Conservation (phyloP, 2,888 invertebrate species). For the Amphimallon solstitiale region DNA sequence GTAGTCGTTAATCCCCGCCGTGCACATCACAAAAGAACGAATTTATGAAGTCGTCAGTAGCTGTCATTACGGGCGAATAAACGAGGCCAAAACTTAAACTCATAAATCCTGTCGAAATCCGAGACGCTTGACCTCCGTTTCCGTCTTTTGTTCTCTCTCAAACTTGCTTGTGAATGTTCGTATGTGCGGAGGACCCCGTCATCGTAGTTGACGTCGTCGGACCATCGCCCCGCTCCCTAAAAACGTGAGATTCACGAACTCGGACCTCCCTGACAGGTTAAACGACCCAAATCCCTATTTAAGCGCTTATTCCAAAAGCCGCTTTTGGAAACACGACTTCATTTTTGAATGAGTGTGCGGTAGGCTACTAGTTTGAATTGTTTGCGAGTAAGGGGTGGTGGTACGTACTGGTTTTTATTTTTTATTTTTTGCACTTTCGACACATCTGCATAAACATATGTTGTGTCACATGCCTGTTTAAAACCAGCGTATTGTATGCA, state of each 20-base stretch:
- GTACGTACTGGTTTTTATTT: no score
- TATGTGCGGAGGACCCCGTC: no score
- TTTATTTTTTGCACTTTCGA: no score
- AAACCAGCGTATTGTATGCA: no score
- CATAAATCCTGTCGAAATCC: slow-evolving; percentile 46
- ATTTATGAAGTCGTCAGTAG: slow-evolving; percentile 43
- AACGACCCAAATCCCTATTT: slow-evolving; percentile 9
- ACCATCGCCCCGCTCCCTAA: neutral
- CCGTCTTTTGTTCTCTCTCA: slow-evolving; percentile 27
- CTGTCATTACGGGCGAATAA: slow-evolving; percentile 45
- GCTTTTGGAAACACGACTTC: slow-evolving; percentile 1
- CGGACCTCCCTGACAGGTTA: slow-evolving; percentile 21
- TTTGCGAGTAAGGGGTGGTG: no score
- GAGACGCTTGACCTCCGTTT: slow-evolving; percentile 48
- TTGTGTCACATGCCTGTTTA: no score
- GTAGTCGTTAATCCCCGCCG: slow-evolving; percentile 13
- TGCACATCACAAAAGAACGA: slow-evolving; percentile 26
- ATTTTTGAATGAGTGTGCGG: no score
- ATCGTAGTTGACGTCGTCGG: slow-evolving; percentile 4
- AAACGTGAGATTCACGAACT: neutral
- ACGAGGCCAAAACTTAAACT: slow-evolving; percentile 45
- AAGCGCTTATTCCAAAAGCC: slow-evolving; percentile 20
- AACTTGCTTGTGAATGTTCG: no score
- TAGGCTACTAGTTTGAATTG: no score
- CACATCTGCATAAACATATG: no score